Conservation (phyloP, 2,797 vertebrate species). For the Alosa sapidissima region DNA sequence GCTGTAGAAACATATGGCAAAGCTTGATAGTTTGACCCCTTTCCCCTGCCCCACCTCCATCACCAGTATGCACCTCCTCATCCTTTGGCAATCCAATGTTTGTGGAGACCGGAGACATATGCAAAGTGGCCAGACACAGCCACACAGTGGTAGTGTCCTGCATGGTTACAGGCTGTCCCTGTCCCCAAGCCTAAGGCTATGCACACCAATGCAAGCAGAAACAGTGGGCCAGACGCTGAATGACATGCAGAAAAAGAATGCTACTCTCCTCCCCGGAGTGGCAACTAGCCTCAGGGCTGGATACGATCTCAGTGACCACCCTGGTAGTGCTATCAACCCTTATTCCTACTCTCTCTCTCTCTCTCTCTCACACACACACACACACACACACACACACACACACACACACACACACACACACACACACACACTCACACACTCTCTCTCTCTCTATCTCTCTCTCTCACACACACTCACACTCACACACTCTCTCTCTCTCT, state of each 20-base stretch:
- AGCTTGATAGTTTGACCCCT: not conserved
- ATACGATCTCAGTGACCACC: slow-evolving; percentile 63
- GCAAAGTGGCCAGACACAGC: not conserved
- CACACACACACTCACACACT: not conserved
- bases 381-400: not conserved
- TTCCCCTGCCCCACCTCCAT: not conserved
- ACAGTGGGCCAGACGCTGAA: slow-evolving; percentile 65
- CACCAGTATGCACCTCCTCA: not conserved
- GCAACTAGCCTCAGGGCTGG: slow-evolving; percentile 63
- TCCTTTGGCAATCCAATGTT: not conserved
- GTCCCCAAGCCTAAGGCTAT: not conserved
- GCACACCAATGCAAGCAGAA: slow-evolving; percentile 27
- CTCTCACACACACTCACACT: not conserved
- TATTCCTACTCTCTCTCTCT: not conserved
- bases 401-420: slow-evolving; percentile 3
- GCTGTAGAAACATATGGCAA: not conserved
- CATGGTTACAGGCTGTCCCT: not conserved
- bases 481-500: too few species aligned
- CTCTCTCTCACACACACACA: not conserved
- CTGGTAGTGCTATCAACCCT: slow-evolving; percentile 51
- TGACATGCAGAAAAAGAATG: slow-evolving; percentile 65
- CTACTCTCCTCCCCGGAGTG: slow-evolving; percentile 65
- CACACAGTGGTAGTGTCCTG: slow-evolving; percentile 52
- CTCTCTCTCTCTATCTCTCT: too few species aligned
- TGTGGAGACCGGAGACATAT: not conserved